phyloP scores from a whole-genome alignment of 2,113 vertebrate species.

The Leptodactylus fuscus region DNA sequence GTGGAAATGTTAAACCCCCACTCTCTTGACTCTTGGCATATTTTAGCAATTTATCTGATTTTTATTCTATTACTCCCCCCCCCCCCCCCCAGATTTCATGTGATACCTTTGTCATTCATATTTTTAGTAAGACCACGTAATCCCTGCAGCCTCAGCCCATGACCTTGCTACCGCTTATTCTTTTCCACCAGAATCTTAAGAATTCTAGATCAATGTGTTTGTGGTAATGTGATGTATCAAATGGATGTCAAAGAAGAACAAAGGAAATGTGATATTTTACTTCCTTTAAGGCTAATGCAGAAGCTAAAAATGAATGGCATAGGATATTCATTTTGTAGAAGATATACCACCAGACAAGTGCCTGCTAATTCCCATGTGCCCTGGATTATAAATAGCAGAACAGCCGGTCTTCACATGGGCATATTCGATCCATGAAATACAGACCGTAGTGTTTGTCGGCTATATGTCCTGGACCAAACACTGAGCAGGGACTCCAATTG shows the following conservation, averaged over 20 bases:
- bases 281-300: background rate
- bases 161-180: conserved; percentile 5
- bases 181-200: background rate
- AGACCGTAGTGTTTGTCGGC: too few relatives aligned
- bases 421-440: too few relatives aligned
- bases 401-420: background rate
- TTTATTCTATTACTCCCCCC: background rate
- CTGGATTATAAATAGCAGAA: conserved; percentile 15
- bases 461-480: too few relatives aligned
- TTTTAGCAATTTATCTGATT: too few relatives aligned
- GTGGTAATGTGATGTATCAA: conserved; percentile 27
- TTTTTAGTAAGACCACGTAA: background rate
- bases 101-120: background rate
- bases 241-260: conserved; percentile 24
- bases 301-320: conserved; percentile 30
- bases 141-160: background rate
- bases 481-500: too few relatives aligned
- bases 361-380: conserved; percentile 2
- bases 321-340: background rate
- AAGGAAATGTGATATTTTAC: conserved; percentile 33
- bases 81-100: background rate
- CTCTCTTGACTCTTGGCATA: too few relatives aligned
- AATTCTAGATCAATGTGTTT: conserved; percentile 17
- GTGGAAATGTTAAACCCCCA: too few relatives aligned
- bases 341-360: background rate